Base-by-base conservation (phyloP, 53 echinoderm and acorn worm species). In the Luidia sarsii region DNA sequence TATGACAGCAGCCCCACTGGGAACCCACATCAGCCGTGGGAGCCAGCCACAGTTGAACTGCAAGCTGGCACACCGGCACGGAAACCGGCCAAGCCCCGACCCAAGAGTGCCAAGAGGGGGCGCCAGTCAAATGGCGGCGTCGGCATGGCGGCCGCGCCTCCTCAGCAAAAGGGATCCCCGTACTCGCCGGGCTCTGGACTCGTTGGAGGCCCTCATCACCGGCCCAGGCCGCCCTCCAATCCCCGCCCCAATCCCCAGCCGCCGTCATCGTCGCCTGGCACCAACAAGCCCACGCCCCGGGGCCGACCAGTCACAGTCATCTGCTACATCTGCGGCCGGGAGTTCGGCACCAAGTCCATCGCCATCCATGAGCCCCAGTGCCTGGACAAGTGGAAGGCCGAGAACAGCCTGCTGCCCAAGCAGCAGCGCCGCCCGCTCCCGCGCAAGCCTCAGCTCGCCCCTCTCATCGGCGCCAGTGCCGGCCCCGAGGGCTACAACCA, bases 271-370 rank as follows among this genome's bases (percentile, higher is more conserved):
- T 20, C 34, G 33, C n/a, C n/a, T n/a, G 59, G 18, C 2, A 61
- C 46, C 16, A 27, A 77, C 18, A 64, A 82, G 16, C 15, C 67
- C 33, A 64, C 51, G 55, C 85, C 82, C 7, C 30, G 35, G 33
- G 60, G 82, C 62, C 85, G 81, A 53, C 94, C 94, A 50, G 81
- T 57, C 33, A 67, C 87, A 7, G 87, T 99, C 4, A 67, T 96
- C 35, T 99, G 99, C 74, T 99, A 99, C 81, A 99, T 99, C 28
- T 99, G 99, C 80, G 99, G 99, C 13, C 80, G 99, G 68, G 94
- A 94, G 59, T 99, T 97, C 52, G 99, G 99, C 15, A 65, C 89
- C 0, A 99, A 99, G 56, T 99, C 99, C 23, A 99, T 99, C 13
- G 86, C 91, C 15, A 99, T 99, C 57, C 99, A 99, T 70, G 97